Evolutionary conservation across 2,797 vertebrate species (phyloP).

Genomic region (Spea hammondii): DNA sequence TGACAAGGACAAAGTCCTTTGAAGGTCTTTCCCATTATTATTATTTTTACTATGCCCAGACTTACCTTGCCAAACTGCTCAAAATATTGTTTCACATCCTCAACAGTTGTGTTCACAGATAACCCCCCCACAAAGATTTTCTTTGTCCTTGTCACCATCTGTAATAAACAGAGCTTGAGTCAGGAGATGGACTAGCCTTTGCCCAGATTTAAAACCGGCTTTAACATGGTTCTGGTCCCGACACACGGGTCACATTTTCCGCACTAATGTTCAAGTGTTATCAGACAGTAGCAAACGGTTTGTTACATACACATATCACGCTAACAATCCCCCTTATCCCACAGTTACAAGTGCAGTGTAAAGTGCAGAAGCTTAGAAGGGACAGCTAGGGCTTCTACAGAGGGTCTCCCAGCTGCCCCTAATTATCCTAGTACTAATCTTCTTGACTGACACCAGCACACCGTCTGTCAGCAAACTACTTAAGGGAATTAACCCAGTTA

Average conservation of each 20-base stretch:
- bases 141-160: constrained; percentile 98
- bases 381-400: constrained; percentile 5
- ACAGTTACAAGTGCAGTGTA: too few relatives aligned
- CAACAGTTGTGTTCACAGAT: constrained; percentile 96
- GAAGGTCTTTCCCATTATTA: too few relatives aligned
- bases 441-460: constrained; percentile 70
- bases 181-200: not conserved
- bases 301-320: too few relatives aligned
- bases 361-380: too few relatives aligned
- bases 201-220: too few relatives aligned
- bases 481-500: constrained; percentile 82
- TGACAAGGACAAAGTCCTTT: too few relatives aligned
- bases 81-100: constrained; percentile 97
- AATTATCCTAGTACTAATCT: constrained; percentile 68
- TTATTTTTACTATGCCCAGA: constrained; percentile 15
- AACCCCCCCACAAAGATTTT: constrained; percentile 98
- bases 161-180: constrained; percentile 54
- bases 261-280: too few relatives aligned
- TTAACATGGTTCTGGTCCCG: too few relatives aligned
- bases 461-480: constrained; percentile 82
- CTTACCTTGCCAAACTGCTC: constrained; percentile 98
- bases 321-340: too few relatives aligned
- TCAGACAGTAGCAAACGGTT: too few relatives aligned
- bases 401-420: constrained; percentile 62
- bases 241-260: too few relatives aligned